Evolutionary conservation across 2,113 vertebrate species (phyloP), one percentile per base, ranked within the genome.

Genomic region (Saguinus imperator): DNA sequence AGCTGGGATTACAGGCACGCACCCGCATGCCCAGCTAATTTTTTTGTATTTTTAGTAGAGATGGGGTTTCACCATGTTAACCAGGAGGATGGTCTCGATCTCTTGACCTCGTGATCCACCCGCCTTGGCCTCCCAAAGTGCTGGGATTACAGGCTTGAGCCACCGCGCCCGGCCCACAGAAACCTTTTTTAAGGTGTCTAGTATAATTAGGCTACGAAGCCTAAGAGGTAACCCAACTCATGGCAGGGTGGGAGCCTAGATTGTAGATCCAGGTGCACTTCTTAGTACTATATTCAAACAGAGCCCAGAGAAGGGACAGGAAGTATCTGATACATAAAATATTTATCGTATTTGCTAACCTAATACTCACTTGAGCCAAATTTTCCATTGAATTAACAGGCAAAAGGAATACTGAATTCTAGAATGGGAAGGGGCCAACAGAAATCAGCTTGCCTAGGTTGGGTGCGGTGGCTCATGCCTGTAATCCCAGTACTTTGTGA

Each of bases 361-460:
- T 77, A 88, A 85, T 43, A 88, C 1, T 82, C 25, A 76, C 17
- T 52, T 76, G 52, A 93, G 29, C 21, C 84, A 91, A 86, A 93
- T 58, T 37, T 73, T 89, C 9, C 52, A 82, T 0, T 82, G 52
- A 96, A 93, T 75, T 87, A 68, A 86, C 13, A 8, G 64, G 25
- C 40, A 94, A 70, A 84, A 91, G 66, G 75, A 79, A 87, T n/a
- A 50, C 37, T 91, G n/a, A 87, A 87, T 80, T 73, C 43, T 80
- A 89, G 43, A 89, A 92, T 45, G 57, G 68, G 75, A 95, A 92
- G 12, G 35, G 23, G 45, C 8, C 58, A 92, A 87, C 0, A 64
- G 35, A 93, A 93, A 92, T 27, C 32, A 85, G 29, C 40, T 52
- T 64, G 61, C 29, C 61, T 64, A 64, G 61, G 61, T 12, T 32